phyloP scores from a whole-genome alignment of 2,888 invertebrate species.

The Callimorpha dominula region DNA sequence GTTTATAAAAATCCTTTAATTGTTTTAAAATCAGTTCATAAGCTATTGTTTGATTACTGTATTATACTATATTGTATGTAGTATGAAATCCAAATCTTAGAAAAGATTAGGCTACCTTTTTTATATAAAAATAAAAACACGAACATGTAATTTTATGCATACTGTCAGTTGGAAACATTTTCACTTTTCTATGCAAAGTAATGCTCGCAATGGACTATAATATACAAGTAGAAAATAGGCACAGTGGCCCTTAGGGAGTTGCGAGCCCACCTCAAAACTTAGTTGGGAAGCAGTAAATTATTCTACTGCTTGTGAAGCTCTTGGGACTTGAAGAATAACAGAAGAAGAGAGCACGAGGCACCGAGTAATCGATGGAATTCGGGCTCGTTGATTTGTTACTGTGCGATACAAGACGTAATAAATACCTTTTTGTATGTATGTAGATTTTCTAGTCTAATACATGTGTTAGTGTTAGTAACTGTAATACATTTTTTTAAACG shows the following conservation, averaged over 20 bases:
- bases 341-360: conserved; percentile 63
- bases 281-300: conserved; percentile 79
- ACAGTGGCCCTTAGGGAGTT: conserved; percentile 54
- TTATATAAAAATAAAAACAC: conserved; percentile 6
- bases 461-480: too few relatives aligned
- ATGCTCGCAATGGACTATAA: conserved; percentile 60
- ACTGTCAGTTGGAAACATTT: conserved; percentile 25
- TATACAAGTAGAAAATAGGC: conserved; percentile 63
- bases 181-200: conserved; percentile 49
- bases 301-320: conserved; percentile 63
- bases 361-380: conserved; percentile 65
- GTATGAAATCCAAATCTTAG: too few relatives aligned
- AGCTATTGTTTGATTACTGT: too few relatives aligned
- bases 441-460: too few relatives aligned
- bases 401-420: conserved; percentile 29
- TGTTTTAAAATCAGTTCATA: too few relatives aligned
- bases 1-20: too few relatives aligned
- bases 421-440: conserved; percentile 9
- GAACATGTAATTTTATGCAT: conserved; percentile 14
- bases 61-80: too few relatives aligned
- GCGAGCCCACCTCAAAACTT: conserved; percentile 74
- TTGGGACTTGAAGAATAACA: conserved; percentile 71
- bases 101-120: neutral
- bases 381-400: conserved; percentile 43
- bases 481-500: too few relatives aligned